These are phyloP conservation scores for Eidolon dupreanum DNA, from an alignment of 2,797 vertebrate species.

Conservation along the genomic window DNA sequence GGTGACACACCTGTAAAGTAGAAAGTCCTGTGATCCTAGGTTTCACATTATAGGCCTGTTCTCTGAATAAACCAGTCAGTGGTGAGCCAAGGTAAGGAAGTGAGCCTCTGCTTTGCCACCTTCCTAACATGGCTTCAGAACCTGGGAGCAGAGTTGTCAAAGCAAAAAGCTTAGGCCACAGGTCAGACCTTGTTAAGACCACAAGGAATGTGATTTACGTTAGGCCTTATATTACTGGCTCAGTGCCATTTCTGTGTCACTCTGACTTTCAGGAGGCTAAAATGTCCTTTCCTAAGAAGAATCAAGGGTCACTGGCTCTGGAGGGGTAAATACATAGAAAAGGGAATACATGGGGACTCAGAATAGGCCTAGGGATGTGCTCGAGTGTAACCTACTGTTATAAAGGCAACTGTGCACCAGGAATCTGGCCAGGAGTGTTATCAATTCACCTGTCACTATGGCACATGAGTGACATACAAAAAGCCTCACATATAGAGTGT, in stretches of 20 bases:
- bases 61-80: background rate
- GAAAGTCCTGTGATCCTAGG: background rate
- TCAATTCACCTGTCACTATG: fast-evolving
- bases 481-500: fast-evolving
- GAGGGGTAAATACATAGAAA: background rate
- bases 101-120: background rate
- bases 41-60: background rate
- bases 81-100: background rate
- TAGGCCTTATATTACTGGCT: background rate
- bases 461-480: fast-evolving
- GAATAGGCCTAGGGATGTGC: background rate
- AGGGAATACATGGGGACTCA: fast-evolving
- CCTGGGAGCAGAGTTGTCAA: background rate
- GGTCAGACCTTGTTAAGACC: background rate
- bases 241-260: background rate
- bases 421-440: background rate
- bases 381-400: background rate
- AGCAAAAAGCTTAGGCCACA: background rate
- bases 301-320: background rate
- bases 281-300: background rate
- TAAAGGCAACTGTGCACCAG: background rate
- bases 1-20: too few relatives aligned
- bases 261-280: background rate
- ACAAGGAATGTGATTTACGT: fast-evolving
- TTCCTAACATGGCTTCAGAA: background rate